Conservation (phyloP, 2,888 invertebrate species). For the Tethea ocularis region DNA sequence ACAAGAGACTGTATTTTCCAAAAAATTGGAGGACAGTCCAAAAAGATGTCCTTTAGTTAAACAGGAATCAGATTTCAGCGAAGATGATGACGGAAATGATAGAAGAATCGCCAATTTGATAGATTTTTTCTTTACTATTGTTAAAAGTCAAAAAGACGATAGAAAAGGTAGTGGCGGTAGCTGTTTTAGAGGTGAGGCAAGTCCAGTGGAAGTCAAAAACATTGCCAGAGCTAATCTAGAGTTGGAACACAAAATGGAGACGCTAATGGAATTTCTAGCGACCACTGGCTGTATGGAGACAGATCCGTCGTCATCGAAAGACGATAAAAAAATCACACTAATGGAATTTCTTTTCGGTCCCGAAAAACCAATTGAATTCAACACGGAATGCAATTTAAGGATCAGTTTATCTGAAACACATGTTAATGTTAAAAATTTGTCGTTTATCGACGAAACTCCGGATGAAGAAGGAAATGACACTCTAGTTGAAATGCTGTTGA, state of each 20-base stretch:
- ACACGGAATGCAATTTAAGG: slow-evolving; percentile 49
- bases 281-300: slow-evolving; percentile 73
- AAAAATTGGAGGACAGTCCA: slow-evolving; percentile 60
- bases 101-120: slow-evolving; percentile 75
- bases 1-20: slow-evolving; percentile 73
- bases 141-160: slow-evolving; percentile 75
- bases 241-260: slow-evolving; percentile 79
- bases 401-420: slow-evolving; percentile 67
- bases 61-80: slow-evolving; percentile 73
- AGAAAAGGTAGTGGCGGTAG: slow-evolving; percentile 72
- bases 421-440: slow-evolving; percentile 66
- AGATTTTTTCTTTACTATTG: slow-evolving; percentile 80
- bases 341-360: slow-evolving; percentile 79
- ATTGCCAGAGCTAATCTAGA: slow-evolving; percentile 65
- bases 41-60: slow-evolving; percentile 73
- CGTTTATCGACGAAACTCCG: slow-evolving; percentile 77
- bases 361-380: slow-evolving; percentile 69
- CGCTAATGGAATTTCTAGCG: slow-evolving; percentile 75
- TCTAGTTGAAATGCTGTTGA: slow-evolving; percentile 73
- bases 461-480: slow-evolving; percentile 69
- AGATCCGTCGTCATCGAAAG: slow-evolving; percentile 49
- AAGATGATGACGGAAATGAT: slow-evolving; percentile 70
- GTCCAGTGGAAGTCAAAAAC: slow-evolving; percentile 58
- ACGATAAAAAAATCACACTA: slow-evolving; percentile 75
- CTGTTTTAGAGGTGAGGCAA: slow-evolving; percentile 72